Base-by-base conservation (phyloP, 2,113 vertebrate species). In the Xiphophorus hellerii region DNA sequence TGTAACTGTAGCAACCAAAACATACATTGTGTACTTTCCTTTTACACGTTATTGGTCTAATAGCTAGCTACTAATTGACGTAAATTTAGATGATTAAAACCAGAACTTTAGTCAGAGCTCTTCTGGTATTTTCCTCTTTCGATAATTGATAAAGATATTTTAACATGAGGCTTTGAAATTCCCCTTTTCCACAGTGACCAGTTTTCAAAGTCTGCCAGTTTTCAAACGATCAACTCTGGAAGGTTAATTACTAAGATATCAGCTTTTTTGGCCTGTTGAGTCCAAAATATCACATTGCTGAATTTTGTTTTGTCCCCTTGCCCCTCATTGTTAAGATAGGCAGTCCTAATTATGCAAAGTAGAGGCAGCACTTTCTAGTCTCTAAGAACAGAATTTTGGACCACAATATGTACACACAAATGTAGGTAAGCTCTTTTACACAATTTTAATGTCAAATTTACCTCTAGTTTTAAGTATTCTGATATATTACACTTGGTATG, bases 1-100 rank as follows among this genome's bases (percentile, higher is more conserved):
- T 73, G 37, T 31, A 25, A 17, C n/a, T 42, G 35, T 72, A 62
- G 27, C 35, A 72, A 62, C 35, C 35, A 72, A 13, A 15, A 54
- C 30, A 33, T 35, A 39, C 58, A 60, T 9, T 62, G 33, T 62
- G 58, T 39, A 22, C 60, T 42, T 10, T 31, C 35, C 6, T 2
- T 4, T 22, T n/a, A 13, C 48, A 60, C 48, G 11, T 33, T 70
- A 22, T 58, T n/a, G 51, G 25, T 58, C 17, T n/a, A 48, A 48
- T 48, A 20, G 44, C 17, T 48, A 25, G 51, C 7, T n/a, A 3
- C 25, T 25, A n/a, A 9, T 58, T 58, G 51, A n/a, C 25, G 9
- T 58, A 25, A n/a, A 9, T 25, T n/a, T 58, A 3, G 51, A 10
- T 58, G 25, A n/a, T 0, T n/a, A 17, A 58, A 58, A n/a, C 1